phyloP scores from a whole-genome alignment of 2,797 vertebrate genomes.

The Catostomus latipinnis region DNA sequence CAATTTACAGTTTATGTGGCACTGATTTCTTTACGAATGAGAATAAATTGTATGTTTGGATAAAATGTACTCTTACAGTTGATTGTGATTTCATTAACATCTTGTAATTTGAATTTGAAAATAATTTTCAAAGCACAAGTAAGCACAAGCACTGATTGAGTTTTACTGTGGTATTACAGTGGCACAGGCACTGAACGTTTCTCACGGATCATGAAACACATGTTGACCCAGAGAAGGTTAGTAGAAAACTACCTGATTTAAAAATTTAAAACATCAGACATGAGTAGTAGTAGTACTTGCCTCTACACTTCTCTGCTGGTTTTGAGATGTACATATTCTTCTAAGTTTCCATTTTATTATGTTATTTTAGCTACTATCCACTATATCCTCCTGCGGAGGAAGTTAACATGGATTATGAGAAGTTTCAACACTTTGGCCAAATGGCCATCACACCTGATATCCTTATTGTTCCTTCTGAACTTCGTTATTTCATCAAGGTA shows the following conservation, averaged over 20 bases:
- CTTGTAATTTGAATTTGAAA: no score
- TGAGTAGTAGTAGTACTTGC: background rate
- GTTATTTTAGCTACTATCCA: slow-evolving; percentile 85
- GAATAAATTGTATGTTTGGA: no score
- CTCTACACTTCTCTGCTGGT: background rate
- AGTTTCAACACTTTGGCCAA: slow-evolving; percentile 73
- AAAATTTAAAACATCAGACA: background rate
- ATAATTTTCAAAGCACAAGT: background rate
- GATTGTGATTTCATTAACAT: background rate
- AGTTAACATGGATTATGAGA: slow-evolving; percentile 87
- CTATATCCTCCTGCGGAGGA: slow-evolving; percentile 91
- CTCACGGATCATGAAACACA: slow-evolving; percentile 89
- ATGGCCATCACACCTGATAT: slow-evolving; percentile 86
- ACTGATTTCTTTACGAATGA: background rate
- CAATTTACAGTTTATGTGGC: background rate
- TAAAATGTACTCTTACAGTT: no score
- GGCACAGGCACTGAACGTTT: slow-evolving; percentile 85
- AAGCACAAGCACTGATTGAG: background rate
- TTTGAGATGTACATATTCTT: background rate
- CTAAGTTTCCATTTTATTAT: fast-evolving
- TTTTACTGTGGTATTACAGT: slow-evolving; percentile 68
- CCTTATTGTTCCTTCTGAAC: slow-evolving; percentile 88
- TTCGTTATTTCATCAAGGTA: slow-evolving; percentile 94
- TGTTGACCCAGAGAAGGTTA: slow-evolving; percentile 91
- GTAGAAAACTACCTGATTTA: slow-evolving; percentile 24